Conservation (phyloP, 92 coral and sea anemone species). For the Muricea muricata region DNA sequence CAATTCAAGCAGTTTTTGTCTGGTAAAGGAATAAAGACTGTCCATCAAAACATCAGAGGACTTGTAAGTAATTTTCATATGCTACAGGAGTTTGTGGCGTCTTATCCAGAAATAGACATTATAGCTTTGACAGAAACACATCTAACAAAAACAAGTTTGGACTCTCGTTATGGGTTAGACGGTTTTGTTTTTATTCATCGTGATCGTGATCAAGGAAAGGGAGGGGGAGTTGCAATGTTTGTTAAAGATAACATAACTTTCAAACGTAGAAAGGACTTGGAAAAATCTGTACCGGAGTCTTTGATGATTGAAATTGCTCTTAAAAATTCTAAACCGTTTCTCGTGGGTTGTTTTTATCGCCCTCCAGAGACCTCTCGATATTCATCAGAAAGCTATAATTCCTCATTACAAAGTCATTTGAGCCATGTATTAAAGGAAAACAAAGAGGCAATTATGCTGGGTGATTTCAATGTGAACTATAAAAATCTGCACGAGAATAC, state of each 20-base stretch:
- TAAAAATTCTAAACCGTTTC: slow-evolving; percentile 14
- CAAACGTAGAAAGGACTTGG: background rate
- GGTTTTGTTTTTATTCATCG: slow-evolving; percentile 5
- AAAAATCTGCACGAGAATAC: background rate
- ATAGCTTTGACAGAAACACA: background rate
- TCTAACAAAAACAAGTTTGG: background rate
- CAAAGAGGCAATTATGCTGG: background rate
- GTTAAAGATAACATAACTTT: slow-evolving; percentile 2
- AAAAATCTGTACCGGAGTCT: background rate
- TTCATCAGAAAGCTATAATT: background rate
- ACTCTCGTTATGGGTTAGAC: background rate
- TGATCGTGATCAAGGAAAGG: slow-evolving; percentile 1
- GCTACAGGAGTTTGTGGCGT: background rate
- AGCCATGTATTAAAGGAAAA: background rate
- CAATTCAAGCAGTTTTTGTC: background rate
- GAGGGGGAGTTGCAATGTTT: slow-evolving; percentile 17
- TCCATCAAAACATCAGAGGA: slow-evolving; percentile 13
- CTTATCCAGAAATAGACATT: slow-evolving; percentile 11
- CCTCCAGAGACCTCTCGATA: slow-evolving; percentile 13
- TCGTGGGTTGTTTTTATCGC: slow-evolving; percentile 1
- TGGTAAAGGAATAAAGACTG: too few relatives aligned
- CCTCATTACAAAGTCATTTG: slow-evolving; percentile 4
- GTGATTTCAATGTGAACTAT: background rate
- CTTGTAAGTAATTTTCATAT: slow-evolving; percentile 13
- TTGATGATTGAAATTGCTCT: background rate